Base-by-base conservation (phyloP, 2,888 invertebrate genomes). In the Agriopis aurantiaria region DNA sequence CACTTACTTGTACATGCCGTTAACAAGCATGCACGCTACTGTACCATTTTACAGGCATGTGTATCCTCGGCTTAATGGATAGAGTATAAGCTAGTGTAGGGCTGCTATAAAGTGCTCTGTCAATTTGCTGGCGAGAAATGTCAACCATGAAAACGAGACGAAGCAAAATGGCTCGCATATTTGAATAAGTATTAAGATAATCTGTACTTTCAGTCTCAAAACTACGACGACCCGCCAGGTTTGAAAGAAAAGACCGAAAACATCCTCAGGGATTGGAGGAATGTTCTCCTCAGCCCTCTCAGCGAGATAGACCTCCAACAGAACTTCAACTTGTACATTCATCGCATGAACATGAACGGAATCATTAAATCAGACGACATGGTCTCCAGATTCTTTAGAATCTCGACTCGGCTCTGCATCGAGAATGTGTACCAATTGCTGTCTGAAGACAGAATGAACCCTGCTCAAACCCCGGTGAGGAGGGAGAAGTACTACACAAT, bases 301-400 rank as follows among this genome's bases (percentile, higher is more conserved):
- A 96, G 97, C 3, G 97, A 97, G 62, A 96, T 98, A 53, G 98
- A 98, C 85, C 96, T 98, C 0, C 96, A 97, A 0, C 99, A 99
- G 89, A 98, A 99, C 52, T 99, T 99, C 90, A 97, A 97, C 74
- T 93, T 97, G 77, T 99, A 99, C 90, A 98, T 99, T 6, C 98
- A 98, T 84, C 97, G 99, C 90, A 98, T 99, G 99, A 99, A 99
- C 88, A 96, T 98, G 89, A 82, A 91, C 59, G 92, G 99, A 7
- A 98, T 99, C 71, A 94, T 99, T 64, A 99, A 99, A 89, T 99
- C 99, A 0, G 99, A 99, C 85, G 99, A 99, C 85, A 95, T 99
- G 83, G 99, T 99, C 73, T 98, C 99, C 0, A 95, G 99, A 69
- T 99, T 99, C 95, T 99, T 99, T 95, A 96, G 99, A 55, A 96